Evolutionary conservation across 2,113 vertebrate genomes (phyloP).

Genomic region (Echinops telfairi): DNA sequence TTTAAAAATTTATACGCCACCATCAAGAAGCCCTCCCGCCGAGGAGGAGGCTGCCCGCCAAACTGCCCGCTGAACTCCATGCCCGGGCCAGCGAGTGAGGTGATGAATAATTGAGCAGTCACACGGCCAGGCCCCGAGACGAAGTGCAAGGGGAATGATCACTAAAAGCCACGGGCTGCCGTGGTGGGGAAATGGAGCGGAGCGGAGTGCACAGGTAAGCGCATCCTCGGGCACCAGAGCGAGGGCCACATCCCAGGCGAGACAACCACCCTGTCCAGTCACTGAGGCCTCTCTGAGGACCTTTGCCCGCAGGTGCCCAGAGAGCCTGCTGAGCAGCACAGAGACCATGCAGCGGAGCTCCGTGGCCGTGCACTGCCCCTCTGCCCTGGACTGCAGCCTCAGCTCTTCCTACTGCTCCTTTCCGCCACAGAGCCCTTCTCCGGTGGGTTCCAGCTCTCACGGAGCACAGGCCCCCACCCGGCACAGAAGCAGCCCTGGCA

Average conservation of each 20-base stretch:
- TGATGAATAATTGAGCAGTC: constrained; percentile 9
- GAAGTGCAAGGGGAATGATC: not conserved
- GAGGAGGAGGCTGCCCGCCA: not conserved
- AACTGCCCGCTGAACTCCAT: not conserved
- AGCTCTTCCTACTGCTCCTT: not conserved
- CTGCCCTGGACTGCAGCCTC: not conserved
- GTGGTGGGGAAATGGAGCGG: not conserved
- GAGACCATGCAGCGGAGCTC: not conserved
- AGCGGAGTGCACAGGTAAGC: not conserved
- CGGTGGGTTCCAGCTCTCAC: not conserved
- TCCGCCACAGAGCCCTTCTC: not conserved
- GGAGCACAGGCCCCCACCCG: not conserved
- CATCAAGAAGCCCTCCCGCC: not conserved
- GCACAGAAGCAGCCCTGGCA: not conserved
- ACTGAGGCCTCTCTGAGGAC: not conserved
- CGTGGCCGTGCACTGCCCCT: no score
- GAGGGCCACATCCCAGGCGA: not conserved
- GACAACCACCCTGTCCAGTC: not conserved
- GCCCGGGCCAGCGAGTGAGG: not conserved
- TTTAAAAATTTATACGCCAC: constrained; percentile 21
- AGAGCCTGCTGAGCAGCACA: fast-evolving
- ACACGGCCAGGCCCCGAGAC: not conserved
- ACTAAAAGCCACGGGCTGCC: not conserved
- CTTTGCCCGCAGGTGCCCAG: fast-evolving
- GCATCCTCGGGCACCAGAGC: not conserved